Percentiles rank a stretch among this genome's conserved stretches.
Evolutionary conservation across 2,797 vertebrate species (phyloP).

Genomic region (Etheostoma nigrum): DNA sequence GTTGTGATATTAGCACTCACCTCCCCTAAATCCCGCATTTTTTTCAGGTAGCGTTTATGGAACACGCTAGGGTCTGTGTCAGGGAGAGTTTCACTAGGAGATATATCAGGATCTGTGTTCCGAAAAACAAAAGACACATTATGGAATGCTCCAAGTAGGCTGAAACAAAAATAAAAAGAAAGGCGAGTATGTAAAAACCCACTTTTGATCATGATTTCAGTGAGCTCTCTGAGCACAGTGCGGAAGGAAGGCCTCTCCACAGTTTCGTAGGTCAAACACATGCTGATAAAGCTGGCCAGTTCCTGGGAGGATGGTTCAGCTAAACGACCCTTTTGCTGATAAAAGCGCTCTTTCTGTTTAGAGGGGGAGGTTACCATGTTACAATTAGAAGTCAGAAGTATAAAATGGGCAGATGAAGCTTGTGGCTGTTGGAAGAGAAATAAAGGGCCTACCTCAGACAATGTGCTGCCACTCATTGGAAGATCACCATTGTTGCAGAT

Average conservation of each 20-base stretch:
- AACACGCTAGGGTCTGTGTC: conserved; percentile 88
- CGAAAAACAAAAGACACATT: not conserved
- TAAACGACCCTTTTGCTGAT: conserved; percentile 88
- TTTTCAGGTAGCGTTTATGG: conserved; percentile 93
- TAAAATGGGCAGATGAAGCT: not conserved
- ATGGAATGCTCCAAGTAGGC: not conserved
- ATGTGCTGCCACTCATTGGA: conserved; percentile 85
- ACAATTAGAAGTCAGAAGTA: conserved; percentile 15
- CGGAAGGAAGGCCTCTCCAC: conserved; percentile 90
- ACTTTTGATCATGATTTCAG: conserved; percentile 89
- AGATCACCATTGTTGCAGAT: conserved; percentile 94
- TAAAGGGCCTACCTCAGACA: conserved; percentile 85
- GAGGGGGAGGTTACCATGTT: not conserved
- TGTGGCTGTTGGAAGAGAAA: conserved; percentile 2
- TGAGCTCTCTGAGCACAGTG: conserved; percentile 90
- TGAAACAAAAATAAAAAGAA: not conserved
- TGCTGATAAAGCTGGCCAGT: conserved; percentile 89
- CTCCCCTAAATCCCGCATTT: conserved; percentile 91
- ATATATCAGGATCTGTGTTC: conserved; percentile 86
- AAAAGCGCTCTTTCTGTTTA: conserved; percentile 93
- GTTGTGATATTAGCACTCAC: conserved; percentile 70
- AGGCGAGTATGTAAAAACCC: conserved; percentile 47
- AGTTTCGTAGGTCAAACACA: conserved; percentile 90
- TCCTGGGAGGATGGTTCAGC: conserved; percentile 88
- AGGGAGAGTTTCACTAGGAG: conserved; percentile 73